These are phyloP conservation scores for Pollenia griseotomentosa DNA, from an alignment of 2,888 invertebrate species.

Conservation along the genomic window DNA sequence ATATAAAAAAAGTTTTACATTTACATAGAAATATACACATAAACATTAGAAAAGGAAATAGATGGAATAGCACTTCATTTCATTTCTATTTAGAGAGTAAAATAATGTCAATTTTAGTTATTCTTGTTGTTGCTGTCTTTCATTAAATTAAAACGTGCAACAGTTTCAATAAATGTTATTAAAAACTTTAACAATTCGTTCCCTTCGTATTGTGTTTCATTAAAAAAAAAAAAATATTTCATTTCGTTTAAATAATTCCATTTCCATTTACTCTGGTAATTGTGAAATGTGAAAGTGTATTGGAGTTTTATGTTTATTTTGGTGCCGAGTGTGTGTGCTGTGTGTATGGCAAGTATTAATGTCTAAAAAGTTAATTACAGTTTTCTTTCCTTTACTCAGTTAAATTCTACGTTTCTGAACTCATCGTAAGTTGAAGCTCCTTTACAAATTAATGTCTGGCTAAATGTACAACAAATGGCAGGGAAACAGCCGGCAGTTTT, in stretches of 20 bases:
- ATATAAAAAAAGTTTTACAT: slow-evolving; percentile 13
- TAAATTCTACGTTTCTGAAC: slow-evolving; percentile 44
- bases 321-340: not conserved
- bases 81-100: not conserved
- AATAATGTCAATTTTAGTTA: slow-evolving; percentile 36
- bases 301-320: not conserved
- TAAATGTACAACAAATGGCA: slow-evolving; percentile 9
- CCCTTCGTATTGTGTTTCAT: not conserved
- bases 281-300: not conserved
- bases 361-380: slow-evolving; percentile 68
- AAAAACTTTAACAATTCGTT: slow-evolving; percentile 32
- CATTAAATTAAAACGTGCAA: slow-evolving; percentile 66
- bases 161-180: slow-evolving; percentile 58
- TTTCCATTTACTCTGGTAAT: not conserved
- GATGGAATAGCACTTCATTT: slow-evolving; percentile 1
- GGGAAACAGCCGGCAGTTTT: not conserved
- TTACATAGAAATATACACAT: not conserved
- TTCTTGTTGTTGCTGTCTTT: slow-evolving; percentile 2
- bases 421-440: not conserved
- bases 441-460: slow-evolving; percentile 7
- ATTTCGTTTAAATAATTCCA: slow-evolving; percentile 14
- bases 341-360: not conserved
- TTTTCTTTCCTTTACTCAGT: slow-evolving; percentile 47
- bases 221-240: slow-evolving; percentile 13
- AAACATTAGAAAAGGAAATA: not conserved